Evolutionary conservation across 2,888 invertebrate species (phyloP).

Genomic region (Apocheima hispidaria): DNA sequence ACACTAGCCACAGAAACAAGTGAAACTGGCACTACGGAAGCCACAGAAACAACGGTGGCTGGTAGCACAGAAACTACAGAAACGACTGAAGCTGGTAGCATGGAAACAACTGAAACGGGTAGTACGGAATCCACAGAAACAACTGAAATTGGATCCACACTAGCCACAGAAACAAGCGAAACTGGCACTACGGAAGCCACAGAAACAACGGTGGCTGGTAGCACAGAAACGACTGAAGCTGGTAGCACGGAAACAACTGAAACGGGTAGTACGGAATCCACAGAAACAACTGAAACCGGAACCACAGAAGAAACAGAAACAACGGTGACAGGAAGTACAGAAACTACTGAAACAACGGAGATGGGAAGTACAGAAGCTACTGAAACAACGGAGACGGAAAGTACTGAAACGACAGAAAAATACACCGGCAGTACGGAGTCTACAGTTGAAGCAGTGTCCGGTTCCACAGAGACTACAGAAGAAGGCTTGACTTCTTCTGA

Average conservation of each 20-base stretch:
- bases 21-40: constrained; percentile 14
- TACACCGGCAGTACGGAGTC: constrained; percentile 25
- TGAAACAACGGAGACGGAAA: constrained; percentile 38
- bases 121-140: constrained; percentile 31
- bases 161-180: constrained; percentile 36
- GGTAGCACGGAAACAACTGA: constrained; percentile 34
- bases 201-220: constrained; percentile 34
- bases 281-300: constrained; percentile 13
- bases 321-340: constrained; percentile 28
- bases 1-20: neutral
- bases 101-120: constrained; percentile 32
- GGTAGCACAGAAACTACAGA: constrained; percentile 27
- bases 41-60: constrained; percentile 29
- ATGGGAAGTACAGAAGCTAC: constrained; percentile 36
- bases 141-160: constrained; percentile 24
- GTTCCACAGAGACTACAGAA: constrained; percentile 5
- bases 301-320: constrained; percentile 21
- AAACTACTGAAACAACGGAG: constrained; percentile 30
- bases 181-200: constrained; percentile 31
- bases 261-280: constrained; percentile 6
- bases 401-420: constrained; percentile 32
- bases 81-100: constrained; percentile 19
- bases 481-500: constrained; percentile 23
- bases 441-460: constrained; percentile 1
- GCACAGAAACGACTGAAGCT: constrained; percentile 41